These are phyloP conservation scores for Chaetorhynchus papuensis DNA, from an alignment of 2,113 vertebrate genomes.

Conservation along the genomic window DNA sequence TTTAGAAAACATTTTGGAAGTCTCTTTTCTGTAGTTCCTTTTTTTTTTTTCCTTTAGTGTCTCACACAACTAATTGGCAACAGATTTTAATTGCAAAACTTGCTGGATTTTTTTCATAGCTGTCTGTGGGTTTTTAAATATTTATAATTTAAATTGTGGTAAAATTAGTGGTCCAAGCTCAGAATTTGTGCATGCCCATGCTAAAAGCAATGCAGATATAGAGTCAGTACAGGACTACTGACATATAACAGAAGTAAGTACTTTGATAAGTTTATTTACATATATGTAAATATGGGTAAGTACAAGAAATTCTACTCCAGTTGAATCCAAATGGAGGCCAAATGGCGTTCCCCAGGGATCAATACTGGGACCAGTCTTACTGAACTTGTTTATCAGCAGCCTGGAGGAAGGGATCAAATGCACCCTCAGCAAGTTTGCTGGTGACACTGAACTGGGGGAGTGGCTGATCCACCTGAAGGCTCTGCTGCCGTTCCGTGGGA, in stretches of 20 bases:
- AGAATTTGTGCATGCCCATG: not conserved
- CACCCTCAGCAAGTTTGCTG: not conserved
- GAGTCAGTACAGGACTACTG: not conserved
- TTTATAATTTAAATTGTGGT: not conserved
- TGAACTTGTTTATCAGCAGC: not conserved
- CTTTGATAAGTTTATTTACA: not conserved
- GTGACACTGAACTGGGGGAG: not conserved
- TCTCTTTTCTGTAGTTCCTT: not conserved
- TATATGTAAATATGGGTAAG: not conserved
- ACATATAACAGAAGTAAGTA: not conserved
- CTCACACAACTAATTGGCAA: not conserved
- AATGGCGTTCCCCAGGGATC: not conserved
- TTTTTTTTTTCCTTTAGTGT: not conserved
- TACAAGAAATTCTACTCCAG: not conserved
- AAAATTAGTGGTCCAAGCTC: not conserved
- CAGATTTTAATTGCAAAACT: not conserved
- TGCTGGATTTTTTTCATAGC: not conserved
- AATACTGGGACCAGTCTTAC: accelerated
- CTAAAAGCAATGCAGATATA: not conserved
- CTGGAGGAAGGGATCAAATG: not conserved
- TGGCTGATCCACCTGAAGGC: not conserved
- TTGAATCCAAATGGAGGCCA: not conserved
- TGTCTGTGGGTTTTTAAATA: not conserved
- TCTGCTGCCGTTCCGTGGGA: not conserved
- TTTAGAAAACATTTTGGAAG: not conserved